Percentiles rank a stretch among this genome's conserved stretches.
Conservation (phyloP, 2,113 vertebrate genomes). For the Phyllostomus discolor region DNA sequence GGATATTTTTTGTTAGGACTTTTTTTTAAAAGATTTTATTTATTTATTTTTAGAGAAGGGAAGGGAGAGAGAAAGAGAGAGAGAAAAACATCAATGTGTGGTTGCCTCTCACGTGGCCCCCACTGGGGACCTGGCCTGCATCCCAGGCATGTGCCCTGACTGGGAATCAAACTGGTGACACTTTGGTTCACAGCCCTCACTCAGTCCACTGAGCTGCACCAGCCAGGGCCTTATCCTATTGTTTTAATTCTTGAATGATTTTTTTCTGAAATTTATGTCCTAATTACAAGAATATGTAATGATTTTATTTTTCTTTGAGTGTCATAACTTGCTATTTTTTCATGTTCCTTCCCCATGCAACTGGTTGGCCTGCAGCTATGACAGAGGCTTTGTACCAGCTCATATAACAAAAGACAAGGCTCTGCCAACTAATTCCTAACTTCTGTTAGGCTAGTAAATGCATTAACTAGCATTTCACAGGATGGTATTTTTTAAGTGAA, state of each 20-base stretch:
- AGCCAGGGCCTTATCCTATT: background rate
- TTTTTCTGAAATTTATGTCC: background rate
- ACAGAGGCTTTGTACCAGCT: background rate
- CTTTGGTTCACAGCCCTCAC: too few relatives aligned
- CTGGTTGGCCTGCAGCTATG: background rate
- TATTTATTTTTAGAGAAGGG: too few relatives aligned
- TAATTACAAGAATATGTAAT: background rate
- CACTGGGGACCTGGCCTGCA: too few relatives aligned
- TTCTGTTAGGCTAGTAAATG: background rate
- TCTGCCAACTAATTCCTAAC: background rate
- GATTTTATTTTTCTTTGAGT: background rate
- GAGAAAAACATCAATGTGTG: too few relatives aligned
- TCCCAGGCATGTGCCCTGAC: too few relatives aligned
- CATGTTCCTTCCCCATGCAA: background rate
- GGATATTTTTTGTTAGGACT: background rate
- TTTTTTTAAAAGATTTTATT: too few relatives aligned
- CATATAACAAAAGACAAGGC: background rate
- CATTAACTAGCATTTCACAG: background rate
- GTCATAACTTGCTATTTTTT: background rate
- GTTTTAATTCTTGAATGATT: background rate
- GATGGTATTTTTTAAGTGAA: slow-evolving; percentile 17
- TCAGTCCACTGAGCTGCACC: too few relatives aligned
- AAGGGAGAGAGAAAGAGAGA: too few relatives aligned
- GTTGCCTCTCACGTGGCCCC: too few relatives aligned
- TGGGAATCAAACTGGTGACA: too few relatives aligned